Evolutionary conservation across 2,888 invertebrate species (phyloP).

Genomic region (Acanthococcus lagerstroemiae): DNA sequence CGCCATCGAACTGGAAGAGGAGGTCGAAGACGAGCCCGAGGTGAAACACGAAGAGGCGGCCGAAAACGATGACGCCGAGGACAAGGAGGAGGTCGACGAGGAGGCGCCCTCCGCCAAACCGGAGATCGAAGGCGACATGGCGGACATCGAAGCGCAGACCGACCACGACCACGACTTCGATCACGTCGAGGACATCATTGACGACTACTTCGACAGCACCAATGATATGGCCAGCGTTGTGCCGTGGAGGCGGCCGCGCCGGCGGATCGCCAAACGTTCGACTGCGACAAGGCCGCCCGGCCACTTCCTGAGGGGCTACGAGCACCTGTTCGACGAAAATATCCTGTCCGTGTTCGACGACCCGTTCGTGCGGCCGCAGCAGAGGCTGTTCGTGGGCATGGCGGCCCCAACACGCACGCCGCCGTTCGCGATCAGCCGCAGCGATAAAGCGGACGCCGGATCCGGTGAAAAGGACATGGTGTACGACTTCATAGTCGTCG

Average conservation of each 20-base stretch:
- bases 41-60: slow-evolving; percentile 1
- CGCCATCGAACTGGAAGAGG: neutral
- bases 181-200: slow-evolving; percentile 25
- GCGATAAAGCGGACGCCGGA: neutral
- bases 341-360: slow-evolving; percentile 32
- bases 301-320: slow-evolving; percentile 31
- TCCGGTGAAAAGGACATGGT: slow-evolving; percentile 14
- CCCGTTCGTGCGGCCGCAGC: neutral
- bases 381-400: neutral
- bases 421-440: neutral
- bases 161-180: slow-evolving; percentile 25
- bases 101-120: neutral
- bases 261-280: neutral
- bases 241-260: neutral
- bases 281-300: neutral
- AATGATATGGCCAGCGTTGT: slow-evolving; percentile 1
- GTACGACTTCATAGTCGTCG: slow-evolving; percentile 46
- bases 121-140: slow-evolving; percentile 21
- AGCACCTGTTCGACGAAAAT: slow-evolving; percentile 31
- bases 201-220: slow-evolving; percentile 26
- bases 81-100: slow-evolving; percentile 23
- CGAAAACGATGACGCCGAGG: slow-evolving; percentile 18
- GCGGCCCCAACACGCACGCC: too few species aligned
- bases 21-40: neutral
- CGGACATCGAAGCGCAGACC: slow-evolving; percentile 1